These are phyloP conservation scores for Rutilus rutilus DNA, from an alignment of 2,113 vertebrate species.

Conservation along the genomic window DNA sequence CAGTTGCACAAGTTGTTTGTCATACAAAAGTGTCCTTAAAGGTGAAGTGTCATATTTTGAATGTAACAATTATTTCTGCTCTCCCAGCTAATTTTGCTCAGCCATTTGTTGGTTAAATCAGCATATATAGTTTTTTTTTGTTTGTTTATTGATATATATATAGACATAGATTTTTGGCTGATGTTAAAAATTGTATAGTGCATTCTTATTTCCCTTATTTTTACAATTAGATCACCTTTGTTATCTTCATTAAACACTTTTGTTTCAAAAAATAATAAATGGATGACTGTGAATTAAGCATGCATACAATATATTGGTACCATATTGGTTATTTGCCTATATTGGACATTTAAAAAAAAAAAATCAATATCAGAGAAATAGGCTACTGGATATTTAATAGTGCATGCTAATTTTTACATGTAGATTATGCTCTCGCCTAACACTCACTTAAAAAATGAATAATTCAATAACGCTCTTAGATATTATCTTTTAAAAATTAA, in stretches of 20 bases:
- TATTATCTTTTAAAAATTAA: no score
- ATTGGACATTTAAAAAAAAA: background rate
- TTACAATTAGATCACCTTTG: background rate
- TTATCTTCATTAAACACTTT: background rate
- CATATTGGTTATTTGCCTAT: background rate
- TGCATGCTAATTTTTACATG: no score
- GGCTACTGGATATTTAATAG: no score
- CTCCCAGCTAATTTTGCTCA: background rate
- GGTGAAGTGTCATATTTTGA: background rate
- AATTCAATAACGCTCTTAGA: no score
- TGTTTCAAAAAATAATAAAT: background rate
- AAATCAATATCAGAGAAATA: background rate
- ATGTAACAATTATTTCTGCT: background rate
- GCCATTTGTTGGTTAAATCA: background rate
- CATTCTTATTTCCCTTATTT: background rate
- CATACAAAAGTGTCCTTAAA: background rate
- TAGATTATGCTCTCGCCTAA: no score
- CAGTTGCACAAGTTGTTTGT: background rate
- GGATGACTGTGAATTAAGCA: background rate
- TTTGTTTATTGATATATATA: background rate
- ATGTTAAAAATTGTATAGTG: background rate
- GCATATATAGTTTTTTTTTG: background rate
- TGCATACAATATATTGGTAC: background rate
- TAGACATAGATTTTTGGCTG: background rate
- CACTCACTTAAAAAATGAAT: no score